Base-by-base conservation (phyloP, 2,113 vertebrate species). In the Eublepharis macularius region DNA sequence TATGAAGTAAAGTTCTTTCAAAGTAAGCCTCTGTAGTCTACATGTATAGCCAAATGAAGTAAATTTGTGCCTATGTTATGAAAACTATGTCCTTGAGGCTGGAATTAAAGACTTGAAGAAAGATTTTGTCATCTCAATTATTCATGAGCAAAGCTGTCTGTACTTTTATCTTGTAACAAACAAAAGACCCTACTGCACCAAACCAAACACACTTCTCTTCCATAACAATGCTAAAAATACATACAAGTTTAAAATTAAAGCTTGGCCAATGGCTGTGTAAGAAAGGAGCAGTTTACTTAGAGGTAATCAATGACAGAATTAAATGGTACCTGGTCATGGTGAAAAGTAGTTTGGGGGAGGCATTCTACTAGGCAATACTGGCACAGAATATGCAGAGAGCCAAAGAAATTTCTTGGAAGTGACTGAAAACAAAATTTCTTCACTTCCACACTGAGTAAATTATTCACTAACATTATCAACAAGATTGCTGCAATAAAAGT, bases 91-190 rank as follows among this genome's bases (percentile, higher is more conserved):
- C 90, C 85, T 81, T 57, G 78, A 65, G 83, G 88, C 51, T 47
- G 81, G 93, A 94, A 92, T 84, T 73, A 91, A 86, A 92, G 91
- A 47, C 26, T 54, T 83, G 81, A 92, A 90, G 82, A 93, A 81
- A 93, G 76, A 45, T 84, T 19, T 29, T 88, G 24, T 70, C 77
- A 75, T 87, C 93, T 90, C 81, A 89, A 65, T 92, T 88, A 82
- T 83, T 77, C 54, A 78, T 84, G 47, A 92, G 54, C n/a, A 87
- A 83, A 90, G 81, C 57, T 6, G 87, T 95, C 87, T 89, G 17
- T 94, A 94, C 93, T 86, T 66, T 24, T 87, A 82, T 78, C 45
- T 83, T 86, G 41, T 65, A n/a, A 85, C 8, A 84, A 60, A 41
- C 83, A 93, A 89, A 79, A 82, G 87, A 83, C 21, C 76, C 88